Base-by-base conservation (phyloP, 1,140 invertebrate genomes). In the Pogonomyrmex barbatus region DNA sequence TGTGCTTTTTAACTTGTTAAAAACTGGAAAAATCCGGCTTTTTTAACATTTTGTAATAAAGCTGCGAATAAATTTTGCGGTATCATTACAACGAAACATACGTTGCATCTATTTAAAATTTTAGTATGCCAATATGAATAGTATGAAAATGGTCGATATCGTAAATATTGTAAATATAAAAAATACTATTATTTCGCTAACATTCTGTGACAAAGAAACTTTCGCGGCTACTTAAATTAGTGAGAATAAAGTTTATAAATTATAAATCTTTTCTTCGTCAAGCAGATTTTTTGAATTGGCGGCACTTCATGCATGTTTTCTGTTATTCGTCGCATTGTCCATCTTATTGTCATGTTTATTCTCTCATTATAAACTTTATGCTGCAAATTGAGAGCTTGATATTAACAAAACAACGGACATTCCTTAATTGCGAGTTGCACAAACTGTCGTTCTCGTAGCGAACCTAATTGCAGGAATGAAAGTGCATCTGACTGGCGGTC, bases 391-490 rank as follows among this genome's bases (percentile, higher is more conserved):
- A 71, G 67, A 47, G 9, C 2, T 30, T 45, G 62, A 12, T 12
- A 73, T 30, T 45, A 82, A 71, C 52, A 50, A 82, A 82, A 39
- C 24, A 17, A 24, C 14, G 24, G 4, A 36, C 9, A 9, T 82
- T 58, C 17, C 52, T 71, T 71, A 71, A 70, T 58, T 71, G 60
- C 52, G 12, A 45, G 24, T 47, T 73, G 52, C 52, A 58, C 30
- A 58, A 71, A 58, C 52, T 36, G 65, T 45, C 4, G 24, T 47
- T 33, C 24, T 47, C 36, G 8, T 52, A 14, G n/a, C 65, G 65
- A 30, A 8, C 45, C 30, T 60, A 82, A 82, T 82, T 81, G 67
- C 17, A 60, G 30, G 24, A 58, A 45, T 73, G 24, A 71, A 82
- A 82, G 47, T 82, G 36, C 67, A 73, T 73, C 30, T 14, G 39